Percentiles rank a stretch among this genome's conserved stretches.
Evolutionary conservation across 2,888 invertebrate genomes (phyloP).

Genomic region (Andrena marginata): DNA sequence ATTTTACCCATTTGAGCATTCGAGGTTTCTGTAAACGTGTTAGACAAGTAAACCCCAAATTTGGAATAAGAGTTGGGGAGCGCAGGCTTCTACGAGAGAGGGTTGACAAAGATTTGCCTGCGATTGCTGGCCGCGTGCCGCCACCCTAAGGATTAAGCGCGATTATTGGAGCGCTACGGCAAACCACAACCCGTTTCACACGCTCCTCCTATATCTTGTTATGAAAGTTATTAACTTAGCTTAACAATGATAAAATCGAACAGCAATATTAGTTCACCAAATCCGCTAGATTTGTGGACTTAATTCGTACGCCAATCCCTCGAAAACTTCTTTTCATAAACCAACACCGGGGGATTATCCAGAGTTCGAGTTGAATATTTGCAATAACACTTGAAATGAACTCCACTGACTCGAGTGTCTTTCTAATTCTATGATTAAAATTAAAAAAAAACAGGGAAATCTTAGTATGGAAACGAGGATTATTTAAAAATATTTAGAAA

Average conservation of each 20-base stretch:
- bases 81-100: constrained; percentile 60
- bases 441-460: no score
- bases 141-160: constrained; percentile 81
- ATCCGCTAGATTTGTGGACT: constrained; percentile 15
- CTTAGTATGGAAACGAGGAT: not conserved
- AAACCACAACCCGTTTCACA: constrained; percentile 81
- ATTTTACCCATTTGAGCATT: not conserved
- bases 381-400: not conserved
- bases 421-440: not conserved
- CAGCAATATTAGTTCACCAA: constrained; percentile 40
- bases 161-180: constrained; percentile 81
- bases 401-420: not conserved
- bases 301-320: constrained; percentile 2
- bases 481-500: no score
- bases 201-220: constrained; percentile 69
- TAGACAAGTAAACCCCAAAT: constrained; percentile 7
- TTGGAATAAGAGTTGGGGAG: constrained; percentile 30
- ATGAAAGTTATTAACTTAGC: constrained; percentile 53
- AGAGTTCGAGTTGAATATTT: not conserved
- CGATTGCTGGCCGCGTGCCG: constrained; percentile 77
- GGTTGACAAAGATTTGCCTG: constrained; percentile 70
- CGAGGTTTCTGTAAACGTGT: not conserved
- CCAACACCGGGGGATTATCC: not conserved
- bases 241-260: constrained; percentile 41
- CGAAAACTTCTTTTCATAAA: not conserved